Evolutionary conservation across 2,113 vertebrate species (phyloP).

Genomic region (cattle (Bos taurus)): DNA sequence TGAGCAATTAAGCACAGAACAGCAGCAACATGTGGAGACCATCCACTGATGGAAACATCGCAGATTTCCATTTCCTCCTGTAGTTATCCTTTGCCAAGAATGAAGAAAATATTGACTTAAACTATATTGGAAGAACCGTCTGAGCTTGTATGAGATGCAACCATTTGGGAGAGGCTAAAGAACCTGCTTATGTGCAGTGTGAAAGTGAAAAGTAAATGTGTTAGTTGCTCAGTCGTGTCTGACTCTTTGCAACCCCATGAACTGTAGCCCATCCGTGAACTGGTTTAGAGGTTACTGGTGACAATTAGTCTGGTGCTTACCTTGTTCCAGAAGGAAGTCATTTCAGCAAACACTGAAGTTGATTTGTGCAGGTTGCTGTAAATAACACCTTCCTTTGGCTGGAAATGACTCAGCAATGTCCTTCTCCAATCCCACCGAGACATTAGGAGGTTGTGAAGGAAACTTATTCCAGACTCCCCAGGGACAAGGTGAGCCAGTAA

Average conservation of each 20-base stretch:
- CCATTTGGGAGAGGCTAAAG: background rate
- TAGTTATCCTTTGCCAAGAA: background rate
- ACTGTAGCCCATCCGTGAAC: background rate
- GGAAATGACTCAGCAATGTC: background rate
- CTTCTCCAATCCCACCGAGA: background rate
- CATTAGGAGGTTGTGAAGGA: background rate
- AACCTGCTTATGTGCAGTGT: background rate
- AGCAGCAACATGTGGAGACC: background rate
- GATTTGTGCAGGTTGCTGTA: background rate
- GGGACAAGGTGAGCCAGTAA: background rate
- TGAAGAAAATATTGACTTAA: background rate
- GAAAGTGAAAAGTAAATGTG: background rate
- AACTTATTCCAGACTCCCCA: background rate
- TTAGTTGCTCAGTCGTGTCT: background rate
- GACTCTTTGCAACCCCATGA: background rate
- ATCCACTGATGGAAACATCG: background rate
- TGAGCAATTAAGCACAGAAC: background rate
- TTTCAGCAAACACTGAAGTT: slow-evolving; percentile 12
- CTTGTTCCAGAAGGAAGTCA: background rate
- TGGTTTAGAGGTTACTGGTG: background rate
- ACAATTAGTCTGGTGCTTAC: slow-evolving; percentile 2
- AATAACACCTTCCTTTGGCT: slow-evolving; percentile 12
- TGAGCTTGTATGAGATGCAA: background rate
- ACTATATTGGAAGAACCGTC: background rate
- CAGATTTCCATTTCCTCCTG: background rate